Conservation (phyloP, 1,140 invertebrate species). For the Micrasema longulum region DNA sequence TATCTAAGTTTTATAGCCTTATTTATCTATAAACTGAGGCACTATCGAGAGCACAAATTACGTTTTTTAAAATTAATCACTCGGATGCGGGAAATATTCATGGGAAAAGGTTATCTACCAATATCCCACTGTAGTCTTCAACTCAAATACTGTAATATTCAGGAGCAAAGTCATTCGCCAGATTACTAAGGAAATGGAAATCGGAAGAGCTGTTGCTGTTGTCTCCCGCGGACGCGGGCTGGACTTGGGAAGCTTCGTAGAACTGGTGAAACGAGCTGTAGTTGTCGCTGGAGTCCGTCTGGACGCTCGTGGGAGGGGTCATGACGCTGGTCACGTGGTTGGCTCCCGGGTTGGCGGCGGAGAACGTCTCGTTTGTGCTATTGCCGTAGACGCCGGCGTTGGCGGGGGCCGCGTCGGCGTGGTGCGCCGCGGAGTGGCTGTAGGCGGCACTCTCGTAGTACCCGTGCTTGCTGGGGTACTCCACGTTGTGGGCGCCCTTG, state of each 20-base stretch:
- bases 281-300: slow-evolving; percentile 70
- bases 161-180: slow-evolving; percentile 90
- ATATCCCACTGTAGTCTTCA: slow-evolving; percentile 50
- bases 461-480: slow-evolving; percentile 61
- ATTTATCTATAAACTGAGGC: slow-evolving; percentile 50
- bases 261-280: slow-evolving; percentile 79
- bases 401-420: slow-evolving; percentile 51
- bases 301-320: slow-evolving; percentile 71
- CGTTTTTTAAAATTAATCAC: slow-evolving; percentile 28
- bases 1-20: too few species aligned
- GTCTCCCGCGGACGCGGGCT: slow-evolving; percentile 71
- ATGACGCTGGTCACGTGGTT: slow-evolving; percentile 62
- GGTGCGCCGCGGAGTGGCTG: slow-evolving; percentile 60
- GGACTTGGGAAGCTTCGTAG: slow-evolving; percentile 71
- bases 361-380: slow-evolving; percentile 52
- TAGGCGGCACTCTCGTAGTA: slow-evolving; percentile 62
- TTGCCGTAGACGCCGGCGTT: slow-evolving; percentile 53
- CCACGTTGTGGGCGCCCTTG: slow-evolving; percentile 58
- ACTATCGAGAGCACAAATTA: slow-evolving; percentile 51
- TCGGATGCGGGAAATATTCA: slow-evolving; percentile 53
- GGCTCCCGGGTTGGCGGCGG: slow-evolving; percentile 54
- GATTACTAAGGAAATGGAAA: slow-evolving; percentile 90
- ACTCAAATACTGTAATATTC: slow-evolving; percentile 89
- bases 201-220: slow-evolving; percentile 91
- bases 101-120: slow-evolving; percentile 61